Evolutionary conservation across 2,797 vertebrate genomes (phyloP).

Genomic region (Ammospiza maritima): DNA sequence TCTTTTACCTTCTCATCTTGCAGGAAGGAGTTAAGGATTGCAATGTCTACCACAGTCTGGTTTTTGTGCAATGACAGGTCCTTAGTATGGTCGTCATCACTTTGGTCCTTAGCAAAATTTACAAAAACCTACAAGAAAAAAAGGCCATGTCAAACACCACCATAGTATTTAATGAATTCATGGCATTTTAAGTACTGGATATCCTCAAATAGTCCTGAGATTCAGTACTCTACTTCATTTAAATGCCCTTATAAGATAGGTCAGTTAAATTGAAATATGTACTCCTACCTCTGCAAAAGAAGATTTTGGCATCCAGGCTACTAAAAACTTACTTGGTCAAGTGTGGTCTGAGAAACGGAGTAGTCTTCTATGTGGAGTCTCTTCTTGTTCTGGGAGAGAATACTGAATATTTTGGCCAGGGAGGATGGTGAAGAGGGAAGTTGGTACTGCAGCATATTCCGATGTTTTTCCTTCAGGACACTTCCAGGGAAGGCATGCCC

Average conservation of each 20-base stretch:
- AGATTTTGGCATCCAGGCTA: background rate
- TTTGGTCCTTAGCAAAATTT: conserved; percentile 99
- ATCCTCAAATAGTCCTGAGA: background rate
- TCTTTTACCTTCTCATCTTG: conserved; percentile 87
- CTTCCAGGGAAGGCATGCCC: conserved; percentile 90
- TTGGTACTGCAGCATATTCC: conserved; percentile 97
- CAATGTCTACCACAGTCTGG: conserved; percentile 82
- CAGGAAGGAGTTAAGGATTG: conserved; percentile 85
- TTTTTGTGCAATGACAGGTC: conserved; percentile 90
- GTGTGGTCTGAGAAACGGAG: conserved; percentile 96
- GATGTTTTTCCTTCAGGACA: conserved; percentile 92
- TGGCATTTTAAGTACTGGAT: background rate
- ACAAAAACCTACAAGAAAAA: conserved; percentile 89
- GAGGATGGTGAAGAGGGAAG: conserved; percentile 90
- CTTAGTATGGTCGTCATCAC: conserved; percentile 92
- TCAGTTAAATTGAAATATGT: background rate
- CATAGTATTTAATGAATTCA: background rate
- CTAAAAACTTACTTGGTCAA: conserved; percentile 90
- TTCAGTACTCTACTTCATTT: background rate
- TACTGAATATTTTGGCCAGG: conserved; percentile 92
- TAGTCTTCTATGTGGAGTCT: conserved; percentile 94
- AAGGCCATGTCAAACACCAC: background rate
- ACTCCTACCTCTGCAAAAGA: background rate
- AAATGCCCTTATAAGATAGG: background rate
- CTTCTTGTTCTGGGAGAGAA: conserved; percentile 91